phyloP scores from a whole-genome alignment of 2,113 vertebrate species.

The Lophochroa leadbeateri region DNA sequence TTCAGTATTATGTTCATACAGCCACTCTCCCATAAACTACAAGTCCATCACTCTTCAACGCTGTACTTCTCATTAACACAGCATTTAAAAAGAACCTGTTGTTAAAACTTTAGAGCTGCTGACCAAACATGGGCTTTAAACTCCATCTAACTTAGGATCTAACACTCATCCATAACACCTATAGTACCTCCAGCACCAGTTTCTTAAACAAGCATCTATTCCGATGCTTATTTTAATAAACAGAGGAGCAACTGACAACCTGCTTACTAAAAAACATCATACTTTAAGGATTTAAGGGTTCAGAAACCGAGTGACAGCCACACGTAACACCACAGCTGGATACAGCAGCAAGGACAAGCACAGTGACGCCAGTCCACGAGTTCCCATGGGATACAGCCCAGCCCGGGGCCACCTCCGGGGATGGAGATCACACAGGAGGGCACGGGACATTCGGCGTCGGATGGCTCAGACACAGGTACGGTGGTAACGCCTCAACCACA shows the following conservation, averaged over 20 bases:
- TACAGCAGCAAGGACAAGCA: not conserved
- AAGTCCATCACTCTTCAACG: not conserved
- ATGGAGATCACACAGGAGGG: not conserved
- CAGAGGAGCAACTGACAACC: not conserved
- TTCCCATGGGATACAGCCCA: not conserved
- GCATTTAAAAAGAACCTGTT: not conserved
- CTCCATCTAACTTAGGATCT: not conserved
- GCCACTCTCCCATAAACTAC: not conserved
- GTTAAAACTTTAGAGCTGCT: not conserved
- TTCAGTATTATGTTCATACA: not conserved
- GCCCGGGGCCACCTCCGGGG: not conserved
- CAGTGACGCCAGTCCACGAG: not conserved
- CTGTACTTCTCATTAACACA: not conserved
- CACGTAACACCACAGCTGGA: not conserved
- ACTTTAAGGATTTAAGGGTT: not conserved
- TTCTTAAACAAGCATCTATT: not conserved
- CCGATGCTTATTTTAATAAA: not conserved
- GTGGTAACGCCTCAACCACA: not conserved
- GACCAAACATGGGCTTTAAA: not conserved
- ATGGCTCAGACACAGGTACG: accelerated
- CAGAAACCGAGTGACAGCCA: not conserved
- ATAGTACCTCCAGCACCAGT: not conserved
- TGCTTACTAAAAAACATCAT: not conserved
- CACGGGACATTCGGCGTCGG: not conserved
- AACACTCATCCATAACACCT: not conserved